Percentiles rank a stretch among this genome's conserved stretches.
Conservation (phyloP, 2,797 vertebrate species). For the Melanotaenia parkinsoni region DNA sequence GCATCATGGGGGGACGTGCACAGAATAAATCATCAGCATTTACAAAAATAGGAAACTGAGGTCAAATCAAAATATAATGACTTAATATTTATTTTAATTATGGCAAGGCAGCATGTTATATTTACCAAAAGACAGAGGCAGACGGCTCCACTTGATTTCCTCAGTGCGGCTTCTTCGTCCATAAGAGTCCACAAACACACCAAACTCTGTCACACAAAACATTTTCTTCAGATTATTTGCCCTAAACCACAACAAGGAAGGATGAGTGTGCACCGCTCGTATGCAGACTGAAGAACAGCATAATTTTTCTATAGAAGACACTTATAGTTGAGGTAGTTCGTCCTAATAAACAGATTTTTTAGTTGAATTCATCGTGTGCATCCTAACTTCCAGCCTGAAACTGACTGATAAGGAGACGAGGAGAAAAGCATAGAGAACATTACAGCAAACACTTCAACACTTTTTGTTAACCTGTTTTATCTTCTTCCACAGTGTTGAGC, state of each 20-base stretch:
- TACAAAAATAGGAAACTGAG: not conserved
- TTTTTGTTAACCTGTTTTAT: no score
- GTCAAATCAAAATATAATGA: not conserved
- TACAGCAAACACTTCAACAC: no score
- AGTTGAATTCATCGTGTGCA: not conserved
- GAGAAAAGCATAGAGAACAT: not conserved
- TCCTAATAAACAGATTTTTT: no score
- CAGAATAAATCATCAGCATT: rapidly evolving
- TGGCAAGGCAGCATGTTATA: not conserved
- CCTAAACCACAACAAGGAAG: not conserved
- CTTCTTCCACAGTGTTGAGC: no score
- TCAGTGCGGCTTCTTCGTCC: slow-evolving; percentile 95
- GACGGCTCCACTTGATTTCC: slow-evolving; percentile 98
- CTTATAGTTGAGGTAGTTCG: no score
- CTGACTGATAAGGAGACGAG: not conserved
- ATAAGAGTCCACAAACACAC: slow-evolving; percentile 97
- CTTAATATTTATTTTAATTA: not conserved
- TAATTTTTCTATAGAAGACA: no score
- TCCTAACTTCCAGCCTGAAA: not conserved
- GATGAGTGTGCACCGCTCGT: not conserved
- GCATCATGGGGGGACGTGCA: slow-evolving; percentile 18
- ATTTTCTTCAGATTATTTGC: not conserved
- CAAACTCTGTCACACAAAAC: slow-evolving; percentile 87
- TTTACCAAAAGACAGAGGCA: slow-evolving; percentile 95
- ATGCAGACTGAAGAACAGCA: no score